These are phyloP conservation scores for Crematogaster levior DNA, from an alignment of 2,888 invertebrate species.

Conservation along the genomic window DNA sequence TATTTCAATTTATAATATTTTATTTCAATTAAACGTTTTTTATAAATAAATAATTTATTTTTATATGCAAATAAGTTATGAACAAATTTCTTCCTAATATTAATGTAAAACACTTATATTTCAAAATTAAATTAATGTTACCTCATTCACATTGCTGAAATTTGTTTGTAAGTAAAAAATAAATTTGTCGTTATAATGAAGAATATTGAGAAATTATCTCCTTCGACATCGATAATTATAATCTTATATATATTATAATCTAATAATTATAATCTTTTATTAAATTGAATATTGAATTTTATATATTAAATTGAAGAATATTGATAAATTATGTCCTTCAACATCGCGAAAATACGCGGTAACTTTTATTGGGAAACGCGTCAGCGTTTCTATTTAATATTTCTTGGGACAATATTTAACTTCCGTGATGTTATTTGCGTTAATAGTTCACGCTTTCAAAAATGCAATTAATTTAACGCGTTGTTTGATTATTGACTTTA, in stretches of 20 bases:
- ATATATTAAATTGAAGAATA: not conserved
- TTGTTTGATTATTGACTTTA: slow-evolving; percentile 29
- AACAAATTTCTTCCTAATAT: not conserved
- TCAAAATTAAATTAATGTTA: no score
- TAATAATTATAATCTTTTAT: no score
- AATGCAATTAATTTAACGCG: not conserved
- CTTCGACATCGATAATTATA: no score
- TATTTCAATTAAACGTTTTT: no score
- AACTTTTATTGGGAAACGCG: not conserved
- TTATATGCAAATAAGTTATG: not conserved
- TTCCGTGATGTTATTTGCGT: not conserved
- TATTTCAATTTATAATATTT: no score
- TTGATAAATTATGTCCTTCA: no score
- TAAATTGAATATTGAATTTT: no score
- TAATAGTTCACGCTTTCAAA: not conserved
- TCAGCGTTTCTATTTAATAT: not conserved
- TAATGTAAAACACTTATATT: not conserved
- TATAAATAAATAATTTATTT: not conserved
- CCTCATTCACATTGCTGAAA: not conserved
- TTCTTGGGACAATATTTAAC: not conserved
- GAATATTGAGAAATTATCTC: no score
- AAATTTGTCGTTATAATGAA: not conserved
- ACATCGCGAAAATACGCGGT: no score
- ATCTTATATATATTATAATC: no score
- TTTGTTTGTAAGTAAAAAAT: not conserved